Base-by-base conservation (phyloP, 92 coral and sea anemone species). In the Phenganax marumi region DNA sequence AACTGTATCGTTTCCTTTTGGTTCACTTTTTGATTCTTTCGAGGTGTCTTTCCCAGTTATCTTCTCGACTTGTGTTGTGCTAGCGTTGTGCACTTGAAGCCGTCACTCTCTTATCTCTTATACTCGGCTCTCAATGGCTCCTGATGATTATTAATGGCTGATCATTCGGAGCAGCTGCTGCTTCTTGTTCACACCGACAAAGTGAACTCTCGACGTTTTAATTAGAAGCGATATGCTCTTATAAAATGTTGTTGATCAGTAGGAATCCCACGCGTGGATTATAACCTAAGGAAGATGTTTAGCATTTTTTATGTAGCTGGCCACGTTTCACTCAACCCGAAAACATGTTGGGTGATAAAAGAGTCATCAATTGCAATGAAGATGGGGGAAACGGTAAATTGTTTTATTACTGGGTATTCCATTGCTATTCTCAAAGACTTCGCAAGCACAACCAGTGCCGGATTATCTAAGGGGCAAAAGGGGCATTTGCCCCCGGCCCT, bases 131-230 rank as follows among this genome's bases (percentile, higher is more conserved):
- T 78, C 71, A 78, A 78, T 78, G 73, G 73, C 73, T 50, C 65
- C 25, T 62, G 33, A 66, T 47, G 71, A 78, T 62, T 78, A 78
- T 78, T 78, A 78, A 78, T 78, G 82, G 72, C 50, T 51, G 49
- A 46, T 24, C 70, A 12, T 23, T 52, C 33, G 3, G 83, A 46
- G 43, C 83, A 78, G 83, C 83, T 78, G 83, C 47, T 46, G 33
- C 0, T 7, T 48, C 58, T 12, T 33, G 50, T 66, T 23, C 72
- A 16, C 49, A 66, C 72, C 72, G 72, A 66, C 72, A 66, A 66
- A 66, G 72, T 33, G 26, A 62, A 62, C 65, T 12, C 72, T 24
- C 72, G 50, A 66, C 72, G 72, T 66, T 66, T 66, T 66, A 66
- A 66, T 66, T 66, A 66, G 49, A 66, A 39, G 49, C 72, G 72